Percentiles rank a stretch among this genome's conserved stretches.
phyloP scores from a whole-genome alignment of 2,113 vertebrate species.

The Australoheros scitulus region DNA sequence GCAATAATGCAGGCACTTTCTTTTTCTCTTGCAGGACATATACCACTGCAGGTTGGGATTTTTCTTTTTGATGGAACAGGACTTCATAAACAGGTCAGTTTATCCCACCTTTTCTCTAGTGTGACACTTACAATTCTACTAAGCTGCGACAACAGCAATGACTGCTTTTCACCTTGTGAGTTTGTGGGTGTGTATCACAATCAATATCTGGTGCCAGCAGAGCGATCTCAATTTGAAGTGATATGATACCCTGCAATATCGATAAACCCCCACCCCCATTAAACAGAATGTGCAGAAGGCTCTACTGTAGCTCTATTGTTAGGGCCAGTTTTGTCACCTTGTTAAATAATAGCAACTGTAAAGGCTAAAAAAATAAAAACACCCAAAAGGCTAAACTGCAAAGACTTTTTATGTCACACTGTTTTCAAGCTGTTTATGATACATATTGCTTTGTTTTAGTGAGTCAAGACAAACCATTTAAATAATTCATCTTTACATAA shows the following conservation, averaged over 20 bases:
- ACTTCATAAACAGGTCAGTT: background rate
- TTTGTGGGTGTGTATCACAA: background rate
- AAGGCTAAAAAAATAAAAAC: background rate
- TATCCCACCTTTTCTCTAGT: background rate
- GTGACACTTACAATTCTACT: background rate
- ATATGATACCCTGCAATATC: background rate
- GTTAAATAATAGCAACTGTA: background rate
- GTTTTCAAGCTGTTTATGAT: background rate
- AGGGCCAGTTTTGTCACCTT: background rate
- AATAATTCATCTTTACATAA: background rate
- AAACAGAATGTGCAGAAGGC: background rate
- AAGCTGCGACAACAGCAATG: background rate
- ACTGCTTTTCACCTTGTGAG: background rate
- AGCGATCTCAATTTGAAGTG: background rate
- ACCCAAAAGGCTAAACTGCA: background rate
- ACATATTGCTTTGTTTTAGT: background rate
- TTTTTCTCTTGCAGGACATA: background rate
- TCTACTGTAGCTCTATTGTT: background rate
- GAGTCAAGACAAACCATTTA: background rate
- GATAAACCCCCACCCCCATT: background rate
- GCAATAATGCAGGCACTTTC: background rate
- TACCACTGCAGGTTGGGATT: background rate
- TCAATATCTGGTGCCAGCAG: background rate
- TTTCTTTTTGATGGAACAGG: background rate
- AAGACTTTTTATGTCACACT: background rate